Conservation (phyloP, 2,797 vertebrate species). For the Columba guinea region DNA sequence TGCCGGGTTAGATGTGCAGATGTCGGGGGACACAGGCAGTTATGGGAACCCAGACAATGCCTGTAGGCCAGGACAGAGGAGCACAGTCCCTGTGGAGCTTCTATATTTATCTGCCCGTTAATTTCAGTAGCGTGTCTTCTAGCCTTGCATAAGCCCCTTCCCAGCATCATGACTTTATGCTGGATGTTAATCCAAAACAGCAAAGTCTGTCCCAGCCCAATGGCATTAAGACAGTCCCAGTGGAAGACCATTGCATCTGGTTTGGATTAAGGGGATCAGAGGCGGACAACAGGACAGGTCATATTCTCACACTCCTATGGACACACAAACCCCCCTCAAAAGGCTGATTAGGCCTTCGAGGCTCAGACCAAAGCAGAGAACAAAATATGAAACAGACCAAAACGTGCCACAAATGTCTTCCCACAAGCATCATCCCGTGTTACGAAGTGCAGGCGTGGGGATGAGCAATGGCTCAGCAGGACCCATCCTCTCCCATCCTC, state of each 20-base stretch:
- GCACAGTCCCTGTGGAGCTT: background rate
- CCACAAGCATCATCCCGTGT: accelerated
- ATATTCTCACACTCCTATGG: background rate
- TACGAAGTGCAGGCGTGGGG: accelerated
- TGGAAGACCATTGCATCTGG: background rate
- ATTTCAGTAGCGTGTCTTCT: background rate
- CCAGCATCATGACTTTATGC: background rate
- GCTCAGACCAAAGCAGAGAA: background rate
- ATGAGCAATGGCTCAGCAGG: accelerated
- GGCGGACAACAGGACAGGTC: background rate
- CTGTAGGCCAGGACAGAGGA: background rate
- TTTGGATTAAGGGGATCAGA: background rate
- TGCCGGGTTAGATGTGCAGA: background rate
- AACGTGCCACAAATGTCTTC: background rate
- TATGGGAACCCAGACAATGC: background rate
- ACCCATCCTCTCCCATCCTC: accelerated
- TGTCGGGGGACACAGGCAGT: accelerated
- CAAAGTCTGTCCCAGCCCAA: background rate
- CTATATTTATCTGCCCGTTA: background rate
- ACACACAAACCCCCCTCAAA: background rate
- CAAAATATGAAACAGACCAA: background rate
- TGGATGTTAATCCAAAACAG: background rate
- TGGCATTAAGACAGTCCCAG: background rate
- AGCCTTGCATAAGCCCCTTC: background rate
- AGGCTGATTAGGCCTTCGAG: background rate